Conservation (phyloP, 1,140 invertebrate species). For the Platyura marginata region DNA sequence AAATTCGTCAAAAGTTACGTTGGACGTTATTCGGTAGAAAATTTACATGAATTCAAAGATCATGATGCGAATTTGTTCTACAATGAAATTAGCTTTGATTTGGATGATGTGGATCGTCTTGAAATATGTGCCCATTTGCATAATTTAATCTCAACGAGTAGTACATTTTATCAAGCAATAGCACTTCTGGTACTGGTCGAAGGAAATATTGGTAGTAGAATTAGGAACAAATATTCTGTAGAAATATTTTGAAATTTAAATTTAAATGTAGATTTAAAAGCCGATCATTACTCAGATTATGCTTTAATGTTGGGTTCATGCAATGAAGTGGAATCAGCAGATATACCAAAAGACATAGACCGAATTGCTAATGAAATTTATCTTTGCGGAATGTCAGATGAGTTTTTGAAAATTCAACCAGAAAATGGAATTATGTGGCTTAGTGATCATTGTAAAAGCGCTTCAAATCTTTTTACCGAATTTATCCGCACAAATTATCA, state of each 20-base stretch:
- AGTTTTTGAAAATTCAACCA: constrained; percentile 32
- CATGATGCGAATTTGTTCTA: background rate
- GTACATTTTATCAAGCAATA: constrained; percentile 32
- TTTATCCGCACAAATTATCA: constrained; percentile 60
- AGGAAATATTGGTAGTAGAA: too few species aligned
- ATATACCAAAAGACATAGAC: constrained; percentile 35
- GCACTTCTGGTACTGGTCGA: constrained; percentile 30
- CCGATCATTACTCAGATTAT: constrained; percentile 39
- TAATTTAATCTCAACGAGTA: constrained; percentile 21
- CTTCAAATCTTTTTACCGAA: constrained; percentile 28
- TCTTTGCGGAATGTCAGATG: constrained; percentile 21
- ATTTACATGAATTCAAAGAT: background rate
- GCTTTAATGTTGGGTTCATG: constrained; percentile 37
- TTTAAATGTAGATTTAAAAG: constrained; percentile 33
- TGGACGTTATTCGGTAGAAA: background rate
- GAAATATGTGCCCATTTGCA: constrained; percentile 15
- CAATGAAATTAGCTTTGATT: background rate
- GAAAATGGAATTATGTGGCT: constrained; percentile 38
- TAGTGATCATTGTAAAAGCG: constrained; percentile 27
- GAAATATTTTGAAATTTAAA: too few species aligned
- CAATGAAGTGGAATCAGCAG: constrained; percentile 48
- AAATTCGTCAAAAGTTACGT: background rate
- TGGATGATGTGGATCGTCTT: background rate
- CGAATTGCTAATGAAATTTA: constrained; percentile 24
- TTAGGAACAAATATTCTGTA: too few species aligned